Evolutionary conservation across 2,888 invertebrate species (phyloP), one percentile per base, ranked within the genome.

Genomic region (Drosophila paramelanica): DNA sequence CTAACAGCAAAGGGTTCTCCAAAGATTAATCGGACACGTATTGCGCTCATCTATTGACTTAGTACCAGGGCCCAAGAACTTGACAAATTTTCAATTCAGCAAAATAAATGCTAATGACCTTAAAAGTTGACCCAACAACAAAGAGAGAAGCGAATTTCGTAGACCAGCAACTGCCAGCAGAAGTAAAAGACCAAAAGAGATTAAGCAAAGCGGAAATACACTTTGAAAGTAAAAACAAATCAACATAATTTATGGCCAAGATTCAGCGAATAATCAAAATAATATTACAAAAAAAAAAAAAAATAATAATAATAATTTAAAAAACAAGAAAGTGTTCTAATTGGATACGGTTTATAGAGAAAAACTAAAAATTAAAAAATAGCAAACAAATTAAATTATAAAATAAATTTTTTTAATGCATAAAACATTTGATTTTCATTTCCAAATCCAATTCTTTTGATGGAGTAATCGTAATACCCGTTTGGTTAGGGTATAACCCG

Each of bases 81-180:
- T 77, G 73, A 77, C 77, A 77, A 77, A 77, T 77, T 77, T 70
- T 68, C 67, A 71, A 74, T 74, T 77, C 60, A 67, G 59, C 62
- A 47, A 68, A 77, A 70, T 65, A 73, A 70, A 78, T 74, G 68
- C 55, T 57, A 78, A 74, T 68, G 71, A 68, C 50, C 67, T 43
- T 41, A 61, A 55, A 61, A 61, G 55, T 59, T 65, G 60, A 58
- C 67, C 74, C 50, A 49, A 38, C 47, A 42, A 14, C n/a, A 45
- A 43, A 27, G 14, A 38, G 33, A 41, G 42, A 3, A 39, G 45
- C 25, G 46, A 49, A 27, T 17, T 11, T 2, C 11, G 41, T 25
- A 14, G 31, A 31, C 6, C 20, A 36, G 41, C 11, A 51, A 13
- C 6, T 27, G 55, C n/a, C 50, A 4, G 36, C 13, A 11, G 17